These are phyloP conservation scores for Stigmatopora nigra DNA, from an alignment of 2,113 vertebrate species.

Conservation along the genomic window DNA sequence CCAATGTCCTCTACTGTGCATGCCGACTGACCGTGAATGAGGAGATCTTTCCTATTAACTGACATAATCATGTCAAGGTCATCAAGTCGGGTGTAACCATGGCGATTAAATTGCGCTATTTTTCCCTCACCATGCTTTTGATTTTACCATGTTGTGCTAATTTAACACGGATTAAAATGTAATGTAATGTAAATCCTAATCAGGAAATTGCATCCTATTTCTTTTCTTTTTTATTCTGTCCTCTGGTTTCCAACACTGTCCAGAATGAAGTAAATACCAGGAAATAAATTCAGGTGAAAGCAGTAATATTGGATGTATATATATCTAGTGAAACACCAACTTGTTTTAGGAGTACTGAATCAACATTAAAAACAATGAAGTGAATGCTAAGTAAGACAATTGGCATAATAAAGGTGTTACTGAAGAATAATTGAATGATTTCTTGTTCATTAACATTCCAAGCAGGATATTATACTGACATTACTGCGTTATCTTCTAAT, in stretches of 20 bases:
- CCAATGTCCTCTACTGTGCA: slow-evolving; percentile 7
- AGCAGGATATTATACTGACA: neutral
- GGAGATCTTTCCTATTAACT: slow-evolving; percentile 14
- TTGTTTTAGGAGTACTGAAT: neutral
- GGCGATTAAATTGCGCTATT: neutral
- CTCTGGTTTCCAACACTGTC: no score
- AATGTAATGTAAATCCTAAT: neutral
- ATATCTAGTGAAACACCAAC: no score
- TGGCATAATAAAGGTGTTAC: no score
- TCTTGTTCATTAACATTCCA: neutral
- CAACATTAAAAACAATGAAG: neutral
- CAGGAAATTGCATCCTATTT: no score
- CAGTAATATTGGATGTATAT: no score
- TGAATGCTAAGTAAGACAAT: neutral
- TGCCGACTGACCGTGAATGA: slow-evolving; percentile 8
- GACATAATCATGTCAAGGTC: slow-evolving; percentile 26
- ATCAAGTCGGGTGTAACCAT: neutral
- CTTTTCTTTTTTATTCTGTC: no score
- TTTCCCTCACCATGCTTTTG: neutral
- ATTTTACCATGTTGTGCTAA: neutral
- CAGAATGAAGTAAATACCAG: no score
- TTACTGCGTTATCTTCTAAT: neutral
- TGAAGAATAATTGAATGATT: neutral
- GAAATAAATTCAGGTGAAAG: no score
- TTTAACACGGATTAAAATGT: neutral